Evolutionary conservation across 2,113 vertebrate species (phyloP).

Genomic region (Panurus biarmicus): DNA sequence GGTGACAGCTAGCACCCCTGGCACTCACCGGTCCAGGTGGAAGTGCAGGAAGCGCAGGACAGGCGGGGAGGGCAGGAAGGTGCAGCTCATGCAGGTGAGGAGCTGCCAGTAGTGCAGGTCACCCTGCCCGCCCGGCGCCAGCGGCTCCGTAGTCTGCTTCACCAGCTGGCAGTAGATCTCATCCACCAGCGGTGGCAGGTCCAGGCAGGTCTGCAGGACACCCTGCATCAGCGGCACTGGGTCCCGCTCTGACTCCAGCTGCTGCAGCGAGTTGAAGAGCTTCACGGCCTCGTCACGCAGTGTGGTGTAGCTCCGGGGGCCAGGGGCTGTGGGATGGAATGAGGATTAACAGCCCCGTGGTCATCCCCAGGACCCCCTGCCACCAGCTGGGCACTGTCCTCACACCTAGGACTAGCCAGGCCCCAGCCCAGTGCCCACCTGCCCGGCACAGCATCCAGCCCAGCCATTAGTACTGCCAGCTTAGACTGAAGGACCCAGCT

Average conservation of each 20-base stretch:
- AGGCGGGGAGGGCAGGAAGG: slow-evolving; percentile 83
- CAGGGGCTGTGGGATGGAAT: slow-evolving; percentile 40
- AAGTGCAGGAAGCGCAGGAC: slow-evolving; percentile 86
- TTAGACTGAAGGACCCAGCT: rapidly evolving
- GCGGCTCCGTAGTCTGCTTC: slow-evolving; percentile 89
- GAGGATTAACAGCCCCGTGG: not conserved
- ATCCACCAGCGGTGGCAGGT: slow-evolving; percentile 89
- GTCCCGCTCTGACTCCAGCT: slow-evolving; percentile 84
- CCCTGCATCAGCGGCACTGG: slow-evolving; percentile 93
- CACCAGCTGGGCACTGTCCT: not conserved
- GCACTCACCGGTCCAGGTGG: slow-evolving; percentile 86
- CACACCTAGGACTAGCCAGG: rapidly evolving
- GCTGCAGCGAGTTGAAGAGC: slow-evolving; percentile 93
- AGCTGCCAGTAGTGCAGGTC: slow-evolving; percentile 96
- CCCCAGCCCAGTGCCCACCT: not conserved
- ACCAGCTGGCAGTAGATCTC: slow-evolving; percentile 98
- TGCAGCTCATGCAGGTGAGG: slow-evolving; percentile 97
- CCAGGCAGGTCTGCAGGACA: slow-evolving; percentile 92
- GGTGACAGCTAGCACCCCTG: not conserved
- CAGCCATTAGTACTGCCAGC: not conserved
- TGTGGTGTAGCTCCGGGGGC: slow-evolving; percentile 79
- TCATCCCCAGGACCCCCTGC: not conserved
- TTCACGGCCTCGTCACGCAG: slow-evolving; percentile 91
- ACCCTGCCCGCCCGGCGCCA: slow-evolving; percentile 63
- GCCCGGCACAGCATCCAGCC: rapidly evolving